These are phyloP conservation scores for Crenichthys baileyi DNA, from an alignment of 2,797 vertebrate genomes.

Conservation along the genomic window DNA sequence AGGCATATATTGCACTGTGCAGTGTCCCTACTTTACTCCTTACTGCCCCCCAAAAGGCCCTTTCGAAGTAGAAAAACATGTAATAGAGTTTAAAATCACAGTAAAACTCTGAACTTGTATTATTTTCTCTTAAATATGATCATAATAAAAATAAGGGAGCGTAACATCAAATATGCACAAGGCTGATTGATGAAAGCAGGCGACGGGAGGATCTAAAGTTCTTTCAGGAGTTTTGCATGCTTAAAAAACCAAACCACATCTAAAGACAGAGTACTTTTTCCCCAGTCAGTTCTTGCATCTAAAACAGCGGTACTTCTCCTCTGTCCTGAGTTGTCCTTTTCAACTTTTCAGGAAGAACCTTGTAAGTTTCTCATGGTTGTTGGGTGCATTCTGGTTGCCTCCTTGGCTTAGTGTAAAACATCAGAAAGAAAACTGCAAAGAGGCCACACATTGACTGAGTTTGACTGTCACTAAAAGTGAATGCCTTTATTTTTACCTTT, in stretches of 20 bases:
- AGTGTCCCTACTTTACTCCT: not conserved
- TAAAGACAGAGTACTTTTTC: constrained; percentile 62
- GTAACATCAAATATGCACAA: constrained; percentile 56
- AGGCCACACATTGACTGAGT: constrained; percentile 34
- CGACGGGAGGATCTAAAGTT: constrained; percentile 56
- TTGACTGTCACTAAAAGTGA: constrained; percentile 30
- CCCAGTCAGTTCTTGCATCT: constrained; percentile 64
- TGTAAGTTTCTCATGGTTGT: constrained; percentile 17
- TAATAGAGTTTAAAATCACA: constrained; percentile 13
- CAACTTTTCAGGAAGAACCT: constrained; percentile 1
- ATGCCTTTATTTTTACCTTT: constrained; percentile 24
- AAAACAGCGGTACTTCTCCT: constrained; percentile 36
- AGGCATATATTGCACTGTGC: not conserved
- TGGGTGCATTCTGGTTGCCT: constrained; percentile 18
- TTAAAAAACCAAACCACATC: constrained; percentile 67
- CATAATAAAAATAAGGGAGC: constrained; percentile 40
- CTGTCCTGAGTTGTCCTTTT: constrained; percentile 20
- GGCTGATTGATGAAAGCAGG: constrained; percentile 55
- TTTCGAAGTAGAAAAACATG: constrained; percentile 5
- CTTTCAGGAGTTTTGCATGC: constrained; percentile 35
- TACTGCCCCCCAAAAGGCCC: not conserved
- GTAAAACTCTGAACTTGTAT: constrained; percentile 4
- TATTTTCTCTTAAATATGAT: constrained; percentile 16
- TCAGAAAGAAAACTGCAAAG: constrained; percentile 40
- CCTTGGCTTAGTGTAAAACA: constrained; percentile 18